Conservation (phyloP, 2,797 vertebrate species). For the Acropternis orthonyx region DNA sequence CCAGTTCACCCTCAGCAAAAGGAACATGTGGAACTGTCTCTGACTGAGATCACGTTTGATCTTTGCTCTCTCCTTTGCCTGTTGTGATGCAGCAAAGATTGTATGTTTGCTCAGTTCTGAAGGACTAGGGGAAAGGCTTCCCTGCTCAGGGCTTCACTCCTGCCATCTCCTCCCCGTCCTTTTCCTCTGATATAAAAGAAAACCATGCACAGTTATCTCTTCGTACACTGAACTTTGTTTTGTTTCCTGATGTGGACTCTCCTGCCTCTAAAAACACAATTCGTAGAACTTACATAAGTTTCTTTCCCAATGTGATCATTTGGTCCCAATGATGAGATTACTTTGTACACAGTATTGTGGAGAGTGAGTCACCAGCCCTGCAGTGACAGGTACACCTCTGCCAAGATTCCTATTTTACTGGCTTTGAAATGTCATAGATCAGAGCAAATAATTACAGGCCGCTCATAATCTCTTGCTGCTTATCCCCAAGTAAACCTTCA, state of each 20-base stretch:
- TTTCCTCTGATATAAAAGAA: neutral
- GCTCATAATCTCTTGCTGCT: neutral
- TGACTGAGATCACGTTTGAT: neutral
- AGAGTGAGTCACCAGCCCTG: constrained; percentile 18
- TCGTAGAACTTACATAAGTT: constrained; percentile 9
- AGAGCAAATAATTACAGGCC: neutral
- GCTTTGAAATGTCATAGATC: neutral
- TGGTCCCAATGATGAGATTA: neutral
- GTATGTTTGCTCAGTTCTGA: neutral
- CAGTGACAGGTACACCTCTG: neutral
- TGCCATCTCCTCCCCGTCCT: neutral
- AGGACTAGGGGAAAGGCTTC: neutral
- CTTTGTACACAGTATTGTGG: neutral
- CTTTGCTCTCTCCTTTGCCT: neutral
- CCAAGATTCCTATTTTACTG: neutral
- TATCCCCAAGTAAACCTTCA: neutral
- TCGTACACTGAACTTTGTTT: constrained; percentile 8
- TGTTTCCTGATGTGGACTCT: neutral
- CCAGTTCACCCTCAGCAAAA: neutral
- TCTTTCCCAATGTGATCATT: constrained; percentile 4
- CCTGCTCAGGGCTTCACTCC: neutral
- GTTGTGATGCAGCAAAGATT: neutral
- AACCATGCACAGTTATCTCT: neutral
- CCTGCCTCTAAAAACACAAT: neutral
- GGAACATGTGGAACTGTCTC: rapidly evolving